Percentiles rank a stretch among this genome's conserved stretches.
Conservation (phyloP, 2,888 invertebrate genomes). For the Pristionchus fissidentatus region DNA sequence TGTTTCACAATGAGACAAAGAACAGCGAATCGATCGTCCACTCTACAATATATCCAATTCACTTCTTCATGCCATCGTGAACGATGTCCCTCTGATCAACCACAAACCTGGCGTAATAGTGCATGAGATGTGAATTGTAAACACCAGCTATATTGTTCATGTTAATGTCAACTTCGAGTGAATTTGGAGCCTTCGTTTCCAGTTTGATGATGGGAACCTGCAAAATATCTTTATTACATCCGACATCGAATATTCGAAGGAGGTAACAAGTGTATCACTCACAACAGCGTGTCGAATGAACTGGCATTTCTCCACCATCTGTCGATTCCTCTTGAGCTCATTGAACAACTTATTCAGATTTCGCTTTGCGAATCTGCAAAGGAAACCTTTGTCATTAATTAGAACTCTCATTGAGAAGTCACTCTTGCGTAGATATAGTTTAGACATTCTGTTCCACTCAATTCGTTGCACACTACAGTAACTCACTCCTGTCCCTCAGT, state of each 20-base stretch:
- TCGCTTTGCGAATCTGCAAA: background rate
- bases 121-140: constrained; percentile 74
- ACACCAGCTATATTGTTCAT: constrained; percentile 74
- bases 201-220: constrained; percentile 71
- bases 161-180: constrained; percentile 73
- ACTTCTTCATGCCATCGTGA: constrained; percentile 57
- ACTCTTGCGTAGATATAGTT: no score
- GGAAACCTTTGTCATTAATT: background rate
- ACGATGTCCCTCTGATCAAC: no score
- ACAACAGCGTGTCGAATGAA: constrained; percentile 51
- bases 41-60: constrained; percentile 51
- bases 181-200: constrained; percentile 53
- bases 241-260: no score
- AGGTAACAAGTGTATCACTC: constrained; percentile 1
- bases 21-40: constrained; percentile 70
- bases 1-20: constrained; percentile 72
- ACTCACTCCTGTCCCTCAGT: constrained; percentile 37
- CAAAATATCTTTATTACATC: background rate
- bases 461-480: background rate
- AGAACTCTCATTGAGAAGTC: no score
- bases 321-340: background rate
- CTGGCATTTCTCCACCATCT: constrained; percentile 20
- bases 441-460: no score
- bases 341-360: constrained; percentile 1
- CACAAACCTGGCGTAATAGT: no score